Conservation (phyloP, 2,797 vertebrate species). For the Myioborus miniatus region DNA sequence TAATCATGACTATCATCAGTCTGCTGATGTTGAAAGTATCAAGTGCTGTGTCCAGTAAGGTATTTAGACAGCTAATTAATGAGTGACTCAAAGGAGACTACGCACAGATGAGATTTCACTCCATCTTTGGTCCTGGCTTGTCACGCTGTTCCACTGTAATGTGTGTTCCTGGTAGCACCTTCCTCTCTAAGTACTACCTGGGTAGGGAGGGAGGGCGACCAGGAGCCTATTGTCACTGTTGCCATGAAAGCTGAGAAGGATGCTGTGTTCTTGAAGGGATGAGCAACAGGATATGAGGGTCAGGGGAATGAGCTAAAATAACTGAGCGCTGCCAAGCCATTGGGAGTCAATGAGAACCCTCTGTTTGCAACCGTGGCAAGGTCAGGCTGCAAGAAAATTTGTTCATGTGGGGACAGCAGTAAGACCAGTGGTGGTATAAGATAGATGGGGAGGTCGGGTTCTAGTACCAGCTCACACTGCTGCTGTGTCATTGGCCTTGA, state of each 20-base stretch:
- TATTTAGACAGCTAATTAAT: neutral
- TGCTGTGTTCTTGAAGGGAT: neutral
- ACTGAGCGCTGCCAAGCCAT: fast-evolving
- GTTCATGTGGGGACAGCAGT: neutral
- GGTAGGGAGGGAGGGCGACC: fast-evolving
- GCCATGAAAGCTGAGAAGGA: neutral
- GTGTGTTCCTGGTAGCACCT: neutral
- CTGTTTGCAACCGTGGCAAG: fast-evolving
- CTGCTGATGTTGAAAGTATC: neutral
- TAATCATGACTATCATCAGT: fast-evolving
- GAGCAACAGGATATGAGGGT: fast-evolving
- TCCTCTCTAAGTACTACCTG: neutral
- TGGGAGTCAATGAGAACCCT: neutral
- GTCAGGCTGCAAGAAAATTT: neutral
- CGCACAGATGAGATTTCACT: neutral
- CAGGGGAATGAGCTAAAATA: neutral
- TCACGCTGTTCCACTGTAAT: fast-evolving
- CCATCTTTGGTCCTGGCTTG: neutral
- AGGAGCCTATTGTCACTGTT: neutral
- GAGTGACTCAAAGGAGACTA: neutral
- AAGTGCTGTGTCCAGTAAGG: neutral
- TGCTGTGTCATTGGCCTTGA: neutral
- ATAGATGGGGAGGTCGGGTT: neutral
- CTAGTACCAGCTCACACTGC: fast-evolving
- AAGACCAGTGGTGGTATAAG: fast-evolving